A percentile compares a stretch with the other conserved stretches of the same genome.
These are phyloP conservation scores for Marasmarcha lunaedactyla DNA, from an alignment of 2,888 invertebrate genomes.

Conservation along the genomic window DNA sequence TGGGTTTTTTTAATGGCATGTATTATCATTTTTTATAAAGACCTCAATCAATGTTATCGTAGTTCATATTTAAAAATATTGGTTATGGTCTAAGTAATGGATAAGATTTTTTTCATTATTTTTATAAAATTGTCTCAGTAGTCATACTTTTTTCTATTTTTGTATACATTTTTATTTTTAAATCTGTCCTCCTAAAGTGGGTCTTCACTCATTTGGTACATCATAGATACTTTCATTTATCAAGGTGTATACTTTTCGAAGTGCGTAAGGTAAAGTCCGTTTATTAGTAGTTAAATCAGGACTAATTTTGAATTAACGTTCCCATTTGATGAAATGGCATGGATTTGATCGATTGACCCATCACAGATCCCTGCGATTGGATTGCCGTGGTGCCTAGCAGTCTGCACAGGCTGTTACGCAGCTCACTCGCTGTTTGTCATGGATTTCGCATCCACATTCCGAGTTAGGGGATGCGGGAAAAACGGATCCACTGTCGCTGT, in stretches of 20 bases:
- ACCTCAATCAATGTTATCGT: neutral
- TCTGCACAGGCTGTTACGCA: constrained; percentile 65
- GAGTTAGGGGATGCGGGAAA: constrained; percentile 91
- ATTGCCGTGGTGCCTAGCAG: constrained; percentile 44
- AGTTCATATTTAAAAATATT: neutral
- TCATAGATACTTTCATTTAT: neutral
- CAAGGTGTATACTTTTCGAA: too few species aligned
- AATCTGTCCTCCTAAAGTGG: constrained; percentile 22
- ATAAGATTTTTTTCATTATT: neutral
- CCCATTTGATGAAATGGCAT: too few species aligned
- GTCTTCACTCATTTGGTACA: constrained; percentile 56
- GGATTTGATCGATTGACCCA: too few species aligned
- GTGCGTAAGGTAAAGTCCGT: too few species aligned
- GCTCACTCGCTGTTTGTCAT: constrained; percentile 75
- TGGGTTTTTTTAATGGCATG: constrained; percentile 70
- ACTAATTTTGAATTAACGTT: too few species aligned
- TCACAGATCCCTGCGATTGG: constrained; percentile 13
- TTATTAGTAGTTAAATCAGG: too few species aligned
- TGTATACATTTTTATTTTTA: constrained; percentile 30
- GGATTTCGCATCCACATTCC: constrained; percentile 79
- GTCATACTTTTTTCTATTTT: constrained; percentile 24
- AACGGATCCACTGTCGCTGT: constrained; percentile 97
- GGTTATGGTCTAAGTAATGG: neutral
- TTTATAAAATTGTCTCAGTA: too few species aligned
- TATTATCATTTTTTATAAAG: constrained; percentile 23